Base-by-base conservation (phyloP, 2,888 invertebrate genomes). In the Colostygia pectinataria region DNA sequence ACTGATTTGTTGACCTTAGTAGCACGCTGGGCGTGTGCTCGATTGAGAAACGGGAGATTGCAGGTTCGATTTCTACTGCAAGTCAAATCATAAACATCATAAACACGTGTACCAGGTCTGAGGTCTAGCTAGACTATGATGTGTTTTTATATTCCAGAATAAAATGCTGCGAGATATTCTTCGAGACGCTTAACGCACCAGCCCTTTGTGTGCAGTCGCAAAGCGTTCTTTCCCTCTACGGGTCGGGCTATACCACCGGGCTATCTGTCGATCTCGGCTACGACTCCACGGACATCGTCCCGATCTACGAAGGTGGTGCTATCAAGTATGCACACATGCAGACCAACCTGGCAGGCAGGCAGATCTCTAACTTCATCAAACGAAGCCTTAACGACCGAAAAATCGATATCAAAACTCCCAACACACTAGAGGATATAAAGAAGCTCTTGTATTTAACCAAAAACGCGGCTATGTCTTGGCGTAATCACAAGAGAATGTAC, bases 161-260 rank as follows among this genome's bases (percentile, higher is more conserved):
- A 4, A 76, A 78, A 67, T 81, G 77, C 62, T 83, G 85, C 39
- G 80, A 89, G 57, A 65, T 87, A 27, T 81, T 85, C 46, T 87
- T 87, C 45, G 88, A 89, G 49, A 74, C 77, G 0, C 57, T 89
- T 1, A 89, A 88, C 29, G 55, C 63, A 0, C 85, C 88, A 0
- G 76, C 73, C 0, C 15, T 87, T 1, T 87, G 83, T 37, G 64
- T 88, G 1, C 85, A 85, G 45, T 49, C 80, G 0, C 81, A 84
- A 50, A 65, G 69, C 14, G 76, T 76, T 0, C 57, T 87, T 3
- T 63, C 85, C 0, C 59, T 88, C 4, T 87, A 81, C 41, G 86
- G 84, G 0, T 79, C 79, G 0, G 88, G 89, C 0, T 57, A 40
- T 23, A 78, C 85, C 0, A 84, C 84, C 0, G 89, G 88, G 0